These are phyloP conservation scores for Protula sp. DNA, from an alignment of 2,888 invertebrate genomes.

Conservation along the genomic window DNA sequence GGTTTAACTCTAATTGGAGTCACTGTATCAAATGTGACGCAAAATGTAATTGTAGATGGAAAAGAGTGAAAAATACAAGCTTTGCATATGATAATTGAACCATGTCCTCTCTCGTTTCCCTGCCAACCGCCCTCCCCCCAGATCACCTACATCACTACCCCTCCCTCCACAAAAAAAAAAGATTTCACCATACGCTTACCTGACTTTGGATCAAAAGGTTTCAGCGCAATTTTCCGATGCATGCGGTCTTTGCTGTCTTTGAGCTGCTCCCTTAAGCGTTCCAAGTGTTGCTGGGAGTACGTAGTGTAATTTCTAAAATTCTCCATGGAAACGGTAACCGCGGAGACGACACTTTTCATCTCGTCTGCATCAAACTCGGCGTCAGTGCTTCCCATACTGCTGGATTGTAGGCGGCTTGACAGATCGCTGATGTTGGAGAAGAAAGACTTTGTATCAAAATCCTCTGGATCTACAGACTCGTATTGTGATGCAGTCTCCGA, in stretches of 20 bases:
- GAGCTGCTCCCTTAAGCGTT: conserved; percentile 13
- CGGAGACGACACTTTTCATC: conserved; percentile 11
- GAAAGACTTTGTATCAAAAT: conserved; percentile 15
- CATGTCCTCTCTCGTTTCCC: too few species aligned
- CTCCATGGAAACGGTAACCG: conserved; percentile 8
- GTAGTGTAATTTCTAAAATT: conserved; percentile 10
- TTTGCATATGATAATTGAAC: too few species aligned
- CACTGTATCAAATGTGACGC: too few species aligned
- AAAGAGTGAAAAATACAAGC: too few species aligned
- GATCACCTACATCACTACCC: too few species aligned
- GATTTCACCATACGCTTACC: too few species aligned
- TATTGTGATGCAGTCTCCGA: too few species aligned
- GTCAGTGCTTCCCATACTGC: conserved; percentile 6
- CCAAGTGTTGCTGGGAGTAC: conserved; percentile 11
- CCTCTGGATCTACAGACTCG: conserved; percentile 10
- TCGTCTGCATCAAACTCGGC: conserved; percentile 8
- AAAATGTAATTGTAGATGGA: too few species aligned
- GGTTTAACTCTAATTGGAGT: too few species aligned
- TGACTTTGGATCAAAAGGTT: conserved; percentile 6
- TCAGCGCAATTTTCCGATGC: conserved; percentile 10
- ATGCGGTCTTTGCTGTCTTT: conserved; percentile 14
- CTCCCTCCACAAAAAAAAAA: too few species aligned
- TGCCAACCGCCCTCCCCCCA: too few species aligned
- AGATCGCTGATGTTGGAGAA: conserved; percentile 6
- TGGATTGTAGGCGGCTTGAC: not conserved